phyloP scores from a whole-genome alignment of 2,888 invertebrate genomes.

The Arge pagana region DNA sequence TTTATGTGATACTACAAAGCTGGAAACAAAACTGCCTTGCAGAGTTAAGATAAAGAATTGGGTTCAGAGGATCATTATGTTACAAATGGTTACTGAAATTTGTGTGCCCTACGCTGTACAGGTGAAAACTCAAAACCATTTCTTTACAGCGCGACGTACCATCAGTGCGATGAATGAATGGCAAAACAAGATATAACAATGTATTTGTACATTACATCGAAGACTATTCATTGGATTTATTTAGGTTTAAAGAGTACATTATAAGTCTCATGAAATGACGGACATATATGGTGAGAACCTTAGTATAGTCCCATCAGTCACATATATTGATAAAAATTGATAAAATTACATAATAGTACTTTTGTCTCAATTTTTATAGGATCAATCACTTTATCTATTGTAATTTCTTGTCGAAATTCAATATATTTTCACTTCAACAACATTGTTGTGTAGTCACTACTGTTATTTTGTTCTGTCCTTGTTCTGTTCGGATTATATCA shows the following conservation, averaged over 20 bases:
- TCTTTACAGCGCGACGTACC: conserved; percentile 50
- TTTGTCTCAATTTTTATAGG: too few relatives aligned
- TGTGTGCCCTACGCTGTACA: conserved; percentile 6
- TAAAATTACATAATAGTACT: too few relatives aligned
- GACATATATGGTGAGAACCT: conserved; percentile 8
- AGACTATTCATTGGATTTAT: conserved; percentile 23
- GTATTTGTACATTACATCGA: conserved; percentile 25
- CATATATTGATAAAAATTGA: too few relatives aligned
- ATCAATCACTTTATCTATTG: too few relatives aligned
- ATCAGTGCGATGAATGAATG: conserved; percentile 49
- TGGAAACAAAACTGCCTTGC: too few relatives aligned
- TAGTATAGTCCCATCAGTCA: too few relatives aligned
- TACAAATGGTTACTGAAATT: conserved; percentile 6
- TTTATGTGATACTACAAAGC: too few relatives aligned
- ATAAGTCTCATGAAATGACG: background rate
- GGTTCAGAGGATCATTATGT: background rate
- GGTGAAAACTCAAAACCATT: conserved; percentile 23
- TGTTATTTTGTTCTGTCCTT: too few relatives aligned
- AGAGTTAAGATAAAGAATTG: background rate
- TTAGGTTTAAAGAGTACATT: conserved; percentile 21
- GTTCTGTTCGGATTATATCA: too few relatives aligned
- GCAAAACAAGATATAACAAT: conserved; percentile 29
- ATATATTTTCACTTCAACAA: too few relatives aligned
- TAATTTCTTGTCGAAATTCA: too few relatives aligned
- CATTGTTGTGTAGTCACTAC: too few relatives aligned